Conservation (phyloP, 1,140 invertebrate species). For the Dreissena polymorpha region DNA sequence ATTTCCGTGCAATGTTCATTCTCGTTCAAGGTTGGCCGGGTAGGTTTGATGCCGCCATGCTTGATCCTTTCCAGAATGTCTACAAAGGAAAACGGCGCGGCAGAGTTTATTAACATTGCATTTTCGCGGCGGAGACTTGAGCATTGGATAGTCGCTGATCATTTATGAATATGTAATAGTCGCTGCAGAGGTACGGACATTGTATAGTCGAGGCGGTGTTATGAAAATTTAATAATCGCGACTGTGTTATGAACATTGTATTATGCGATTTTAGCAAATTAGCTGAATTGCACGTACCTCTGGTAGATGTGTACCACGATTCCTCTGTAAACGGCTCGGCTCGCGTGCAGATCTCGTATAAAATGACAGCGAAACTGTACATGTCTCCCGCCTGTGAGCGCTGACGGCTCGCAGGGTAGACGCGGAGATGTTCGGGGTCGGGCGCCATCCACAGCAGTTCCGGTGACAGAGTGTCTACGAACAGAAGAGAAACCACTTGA, state of each 20-base stretch:
- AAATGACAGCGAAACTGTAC: slow-evolving; percentile 25
- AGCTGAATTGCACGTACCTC: neutral
- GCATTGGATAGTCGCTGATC: too few species aligned
- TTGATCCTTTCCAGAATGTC: slow-evolving; percentile 15
- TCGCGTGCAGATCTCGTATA: slow-evolving; percentile 7
- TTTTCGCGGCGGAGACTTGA: too few species aligned
- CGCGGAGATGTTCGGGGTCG: slow-evolving; percentile 91
- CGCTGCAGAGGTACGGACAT: too few species aligned
- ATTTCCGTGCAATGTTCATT: slow-evolving; percentile 6
- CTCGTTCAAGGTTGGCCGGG: slow-evolving; percentile 7
- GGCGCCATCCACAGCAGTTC: slow-evolving; percentile 93
- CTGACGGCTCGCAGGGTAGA: slow-evolving; percentile 80
- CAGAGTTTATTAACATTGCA: too few species aligned
- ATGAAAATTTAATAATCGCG: too few species aligned
- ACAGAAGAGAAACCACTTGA: too few species aligned
- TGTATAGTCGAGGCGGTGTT: too few species aligned
- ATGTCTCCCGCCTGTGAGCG: neutral
- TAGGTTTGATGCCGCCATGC: neutral
- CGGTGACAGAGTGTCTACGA: slow-evolving; percentile 16
- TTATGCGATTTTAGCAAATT: neutral
- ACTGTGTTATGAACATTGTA: too few species aligned
- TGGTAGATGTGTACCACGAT: neutral
- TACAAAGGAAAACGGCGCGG: slow-evolving; percentile 1
- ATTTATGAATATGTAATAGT: too few species aligned
- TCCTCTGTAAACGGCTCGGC: neutral